Evolutionary conservation across 2,113 vertebrate species (phyloP).

Genomic region (Epinephelus fuscoguttatus): DNA sequence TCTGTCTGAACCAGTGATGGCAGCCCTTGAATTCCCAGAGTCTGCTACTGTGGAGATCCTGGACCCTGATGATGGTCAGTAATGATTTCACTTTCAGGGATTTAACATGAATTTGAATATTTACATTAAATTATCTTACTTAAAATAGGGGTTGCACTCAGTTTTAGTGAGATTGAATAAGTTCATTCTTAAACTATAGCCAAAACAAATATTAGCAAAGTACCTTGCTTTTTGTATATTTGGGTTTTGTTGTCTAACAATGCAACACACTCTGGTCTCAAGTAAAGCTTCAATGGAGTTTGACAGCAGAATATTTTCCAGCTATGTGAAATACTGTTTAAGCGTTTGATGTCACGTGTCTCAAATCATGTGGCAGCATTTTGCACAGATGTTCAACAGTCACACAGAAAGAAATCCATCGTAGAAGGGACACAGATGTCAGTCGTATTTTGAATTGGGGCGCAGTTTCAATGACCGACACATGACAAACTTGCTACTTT

Average conservation of each 20-base stretch:
- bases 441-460: neutral
- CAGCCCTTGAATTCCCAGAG: constrained; percentile 89
- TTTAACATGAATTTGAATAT: neutral
- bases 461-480: neutral
- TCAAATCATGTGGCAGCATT: neutral
- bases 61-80: constrained; percentile 94
- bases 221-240: neutral
- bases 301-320: constrained; percentile 16
- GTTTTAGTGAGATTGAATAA: neutral
- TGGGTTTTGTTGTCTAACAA: neutral
- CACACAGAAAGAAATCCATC: neutral
- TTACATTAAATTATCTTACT: neutral
- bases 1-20: constrained; percentile 95
- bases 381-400: neutral
- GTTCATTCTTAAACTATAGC: neutral
- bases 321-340: neutral
- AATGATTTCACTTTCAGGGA: neutral
- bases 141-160: neutral
- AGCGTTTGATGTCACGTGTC: neutral
- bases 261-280: neutral
- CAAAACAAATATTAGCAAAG: neutral
- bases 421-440: neutral
- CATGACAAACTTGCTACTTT: neutral
- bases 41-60: constrained; percentile 90
- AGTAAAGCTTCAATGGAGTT: neutral